phyloP scores from a whole-genome alignment of 2,797 vertebrate genomes.

The Thamnophis elegans region DNA sequence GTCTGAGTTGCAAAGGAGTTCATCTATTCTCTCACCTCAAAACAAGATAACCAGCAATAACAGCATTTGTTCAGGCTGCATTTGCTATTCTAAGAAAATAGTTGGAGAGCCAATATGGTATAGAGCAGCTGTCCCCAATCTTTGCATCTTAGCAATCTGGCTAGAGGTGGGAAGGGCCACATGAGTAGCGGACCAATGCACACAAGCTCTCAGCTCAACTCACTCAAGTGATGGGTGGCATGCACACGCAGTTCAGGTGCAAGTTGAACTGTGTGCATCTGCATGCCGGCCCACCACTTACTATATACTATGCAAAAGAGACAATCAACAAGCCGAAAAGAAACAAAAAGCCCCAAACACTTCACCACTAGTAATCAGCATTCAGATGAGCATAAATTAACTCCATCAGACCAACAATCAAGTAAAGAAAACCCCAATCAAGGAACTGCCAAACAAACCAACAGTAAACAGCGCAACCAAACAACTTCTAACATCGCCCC shows the following conservation, averaged over 20 bases:
- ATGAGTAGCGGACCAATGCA: background rate
- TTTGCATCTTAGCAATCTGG: background rate
- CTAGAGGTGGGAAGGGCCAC: background rate
- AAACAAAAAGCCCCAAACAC: background rate
- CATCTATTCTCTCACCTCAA: background rate
- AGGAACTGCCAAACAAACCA: background rate
- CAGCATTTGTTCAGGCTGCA: background rate
- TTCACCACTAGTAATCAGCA: background rate
- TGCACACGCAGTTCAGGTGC: background rate
- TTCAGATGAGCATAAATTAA: background rate
- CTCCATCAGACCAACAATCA: background rate
- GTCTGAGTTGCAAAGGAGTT: background rate
- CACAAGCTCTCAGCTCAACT: background rate
- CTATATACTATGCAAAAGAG: background rate
- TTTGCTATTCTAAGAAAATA: background rate
- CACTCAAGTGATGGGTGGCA: background rate
- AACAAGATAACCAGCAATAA: background rate
- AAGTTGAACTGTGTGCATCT: background rate
- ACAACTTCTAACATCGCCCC: background rate
- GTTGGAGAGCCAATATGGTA: background rate
- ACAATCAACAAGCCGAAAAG: background rate
- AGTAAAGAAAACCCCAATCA: background rate
- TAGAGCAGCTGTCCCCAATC: background rate
- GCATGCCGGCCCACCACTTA: fast-evolving
- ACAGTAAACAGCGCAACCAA: background rate